phyloP scores from a whole-genome alignment of 2,888 invertebrate species.

The Coelogynopora nodosa region DNA sequence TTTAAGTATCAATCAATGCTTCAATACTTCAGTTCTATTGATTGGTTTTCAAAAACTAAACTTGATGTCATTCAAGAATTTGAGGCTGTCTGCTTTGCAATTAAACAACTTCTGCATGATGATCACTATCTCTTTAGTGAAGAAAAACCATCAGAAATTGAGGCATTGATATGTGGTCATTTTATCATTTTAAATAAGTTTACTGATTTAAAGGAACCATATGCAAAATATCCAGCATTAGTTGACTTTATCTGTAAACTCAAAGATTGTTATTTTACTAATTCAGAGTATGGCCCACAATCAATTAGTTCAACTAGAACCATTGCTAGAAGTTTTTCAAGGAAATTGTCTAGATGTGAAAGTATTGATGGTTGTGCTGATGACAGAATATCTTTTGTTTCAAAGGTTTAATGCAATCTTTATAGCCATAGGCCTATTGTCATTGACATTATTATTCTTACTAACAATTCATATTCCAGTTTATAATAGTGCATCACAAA shows the following conservation, averaged over 20 bases:
- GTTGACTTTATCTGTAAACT: background rate
- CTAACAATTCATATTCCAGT: no score
- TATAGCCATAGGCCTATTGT: no score
- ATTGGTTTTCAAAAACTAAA: constrained; percentile 10
- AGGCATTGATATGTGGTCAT: constrained; percentile 2
- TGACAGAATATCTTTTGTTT: background rate
- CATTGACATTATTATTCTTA: no score
- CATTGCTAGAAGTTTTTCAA: background rate
- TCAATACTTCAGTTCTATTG: background rate
- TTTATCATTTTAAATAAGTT: background rate
- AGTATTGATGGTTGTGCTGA: constrained; percentile 6
- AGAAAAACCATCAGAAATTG: background rate
- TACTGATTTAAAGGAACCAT: constrained; percentile 22
- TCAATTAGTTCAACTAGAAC: background rate
- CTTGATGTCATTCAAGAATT: background rate
- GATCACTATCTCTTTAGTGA: background rate
- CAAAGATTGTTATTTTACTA: background rate
- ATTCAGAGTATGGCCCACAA: background rate
- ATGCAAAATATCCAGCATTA: background rate
- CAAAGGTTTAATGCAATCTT: no score
- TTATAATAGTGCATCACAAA: no score
- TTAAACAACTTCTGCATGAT: background rate
- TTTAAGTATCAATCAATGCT: background rate
- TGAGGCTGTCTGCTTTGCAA: background rate
- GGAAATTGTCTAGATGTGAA: constrained; percentile 7